Evolutionary conservation across 2,888 invertebrate genomes (phyloP), one percentile per base, ranked within the genome.

Genomic region (Caenorhabditis sp.): DNA sequence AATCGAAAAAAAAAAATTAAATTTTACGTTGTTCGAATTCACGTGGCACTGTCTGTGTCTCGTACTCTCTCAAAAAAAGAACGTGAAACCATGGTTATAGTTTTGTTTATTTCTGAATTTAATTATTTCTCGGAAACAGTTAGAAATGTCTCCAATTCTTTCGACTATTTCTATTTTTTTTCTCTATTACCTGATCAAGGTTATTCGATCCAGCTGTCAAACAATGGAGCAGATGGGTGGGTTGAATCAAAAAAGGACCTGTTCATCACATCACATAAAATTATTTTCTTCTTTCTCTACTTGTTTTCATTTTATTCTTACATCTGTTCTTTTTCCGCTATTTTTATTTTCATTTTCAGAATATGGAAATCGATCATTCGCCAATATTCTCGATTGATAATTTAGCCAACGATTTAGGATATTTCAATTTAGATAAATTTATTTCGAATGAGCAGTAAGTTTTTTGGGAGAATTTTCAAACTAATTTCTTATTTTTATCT

Each of bases 171-270:
- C 6, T 36, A 8, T 36, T 43, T 43, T 43, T 43, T 43, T 6
- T 43, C 43, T 43, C 17, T 43, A 31, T 43, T 43, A 43, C 43
- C 43, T 43, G 43, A 43, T 43, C 43, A 43, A 43, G 43, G 43
- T 43, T 43, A 43, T 43, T 43, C 43, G 17, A 17, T 43, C 43
- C 43, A 43, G 43, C 43, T 43, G 43, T 43, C 43, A 43, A 43
- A 43, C 43, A 43, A 43, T 43, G 43, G 43, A 43, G 43, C 43
- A 43, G 43, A 43, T 43, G 43, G 43, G 43, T 43, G n/a, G n/a
- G 5, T 36, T 10, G 43, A 43, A 17, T 43, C 43, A 10, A 43
- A 43, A 36, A 43, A 43, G 43, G 43, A 43, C 17, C 12, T 43
- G 43, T 43, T 43, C 43, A 43, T 43, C 43, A 31, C 31, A 31